Evolutionary conservation across 2,113 vertebrate species (phyloP).

Genomic region (Pelecanoides urinatrix): DNA sequence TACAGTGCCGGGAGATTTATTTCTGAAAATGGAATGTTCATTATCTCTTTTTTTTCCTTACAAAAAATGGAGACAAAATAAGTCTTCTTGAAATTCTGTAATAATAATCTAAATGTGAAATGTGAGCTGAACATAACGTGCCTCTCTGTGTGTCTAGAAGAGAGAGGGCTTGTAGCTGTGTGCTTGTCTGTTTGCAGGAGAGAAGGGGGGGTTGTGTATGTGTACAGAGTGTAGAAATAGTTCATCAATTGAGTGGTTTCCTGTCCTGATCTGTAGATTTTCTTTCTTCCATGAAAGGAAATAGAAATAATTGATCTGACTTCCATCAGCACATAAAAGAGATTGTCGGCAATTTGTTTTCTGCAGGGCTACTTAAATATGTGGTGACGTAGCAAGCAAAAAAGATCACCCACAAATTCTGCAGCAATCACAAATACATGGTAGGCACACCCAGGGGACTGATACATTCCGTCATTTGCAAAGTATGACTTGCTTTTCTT

Average conservation of each 20-base stretch:
- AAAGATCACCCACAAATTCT: neutral
- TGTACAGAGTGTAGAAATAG: constrained; percentile 34
- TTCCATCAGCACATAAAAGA: constrained; percentile 42
- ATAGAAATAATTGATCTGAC: constrained; percentile 54
- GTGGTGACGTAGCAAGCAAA: neutral
- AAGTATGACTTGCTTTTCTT: constrained; percentile 33
- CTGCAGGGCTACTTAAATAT: neutral
- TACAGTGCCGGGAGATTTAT: neutral
- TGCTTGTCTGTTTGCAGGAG: neutral
- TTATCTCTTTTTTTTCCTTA: neutral
- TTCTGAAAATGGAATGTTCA: neutral
- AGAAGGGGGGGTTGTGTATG: neutral
- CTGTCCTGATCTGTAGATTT: constrained; percentile 44
- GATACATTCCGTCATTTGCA: neutral
- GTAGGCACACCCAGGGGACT: constrained; percentile 18
- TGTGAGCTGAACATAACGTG: neutral
- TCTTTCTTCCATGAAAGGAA: constrained; percentile 58
- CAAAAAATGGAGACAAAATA: neutral
- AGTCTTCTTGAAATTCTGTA: neutral
- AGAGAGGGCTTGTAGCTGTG: neutral
- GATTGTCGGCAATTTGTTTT: constrained; percentile 20
- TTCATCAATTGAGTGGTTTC: constrained; percentile 58
- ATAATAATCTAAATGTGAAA: constrained; percentile 4
- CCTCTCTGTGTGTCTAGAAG: neutral
- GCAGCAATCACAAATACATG: neutral